A percentile compares a stretch with the other conserved stretches of the same genome.
Evolutionary conservation across 2,113 vertebrate species (phyloP).

Genomic region (Bos taurus): DNA sequence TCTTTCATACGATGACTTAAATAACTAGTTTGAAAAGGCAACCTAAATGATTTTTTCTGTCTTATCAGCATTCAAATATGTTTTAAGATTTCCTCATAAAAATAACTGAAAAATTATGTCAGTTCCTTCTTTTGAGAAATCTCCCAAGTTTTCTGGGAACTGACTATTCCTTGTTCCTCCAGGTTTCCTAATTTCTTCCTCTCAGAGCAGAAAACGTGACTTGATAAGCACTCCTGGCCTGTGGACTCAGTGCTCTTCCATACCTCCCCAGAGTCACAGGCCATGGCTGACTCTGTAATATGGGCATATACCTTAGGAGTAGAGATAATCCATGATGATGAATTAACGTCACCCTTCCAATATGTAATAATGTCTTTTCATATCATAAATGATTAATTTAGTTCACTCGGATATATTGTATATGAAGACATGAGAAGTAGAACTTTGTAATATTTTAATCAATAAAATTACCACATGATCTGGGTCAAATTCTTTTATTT

Average conservation of each 20-base stretch:
- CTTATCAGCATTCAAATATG: not conserved
- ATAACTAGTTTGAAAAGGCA: not conserved
- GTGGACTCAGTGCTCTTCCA: not conserved
- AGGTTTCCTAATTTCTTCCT: not conserved
- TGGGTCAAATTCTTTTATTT: not conserved
- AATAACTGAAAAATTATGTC: not conserved
- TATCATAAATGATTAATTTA: not conserved
- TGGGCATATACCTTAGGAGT: not conserved
- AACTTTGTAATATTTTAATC: slow-evolving; percentile 1
- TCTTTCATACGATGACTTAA: not conserved
- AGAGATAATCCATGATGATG: not conserved
- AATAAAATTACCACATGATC: slow-evolving; percentile 37
- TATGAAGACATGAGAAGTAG: not conserved
- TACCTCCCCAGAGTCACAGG: not conserved
- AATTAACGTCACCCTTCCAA: not conserved
- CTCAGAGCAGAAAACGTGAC: not conserved
- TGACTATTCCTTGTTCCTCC: not conserved
- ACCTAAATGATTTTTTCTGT: not conserved
- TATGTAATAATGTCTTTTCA: not conserved
- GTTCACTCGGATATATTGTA: not conserved
- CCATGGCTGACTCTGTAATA: not conserved
- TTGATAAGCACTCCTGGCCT: no score
- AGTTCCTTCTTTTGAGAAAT: not conserved
- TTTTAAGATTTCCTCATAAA: slow-evolving; percentile 21
- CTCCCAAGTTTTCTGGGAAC: not conserved